Evolutionary conservation across 2,113 vertebrate genomes (phyloP), one percentile per base, ranked within the genome.

Genomic region (Isichthys henryi): DNA sequence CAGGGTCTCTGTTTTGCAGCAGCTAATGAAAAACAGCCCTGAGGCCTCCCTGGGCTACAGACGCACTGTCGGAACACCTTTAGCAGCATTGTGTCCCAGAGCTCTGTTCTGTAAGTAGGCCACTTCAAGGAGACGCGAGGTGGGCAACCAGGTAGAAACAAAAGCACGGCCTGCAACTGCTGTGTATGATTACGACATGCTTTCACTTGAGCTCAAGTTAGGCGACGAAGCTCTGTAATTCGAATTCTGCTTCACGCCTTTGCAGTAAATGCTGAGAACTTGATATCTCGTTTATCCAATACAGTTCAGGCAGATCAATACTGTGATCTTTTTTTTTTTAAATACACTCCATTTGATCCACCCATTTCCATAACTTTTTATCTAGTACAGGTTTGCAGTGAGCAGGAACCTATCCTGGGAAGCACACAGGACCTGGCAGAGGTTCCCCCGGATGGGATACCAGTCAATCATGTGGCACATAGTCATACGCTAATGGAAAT

Each of bases 101-200:
- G 95, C 96, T 0, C 96, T 95, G 0, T 0, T 96, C 46, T 96
- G 92, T 96, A 83, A 89, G 86, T 89, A 91, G 89, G 88, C 52
- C 82, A 89, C 86, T 90, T 91, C 35, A 90, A 91, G 89, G 45
- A 39, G 56, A 90, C 31, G 50, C 66, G 27, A 70, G 62, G 62
- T 89, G 17, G 23, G 19, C n/a, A 90, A 7, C 39, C 19, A 86
- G 31, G 45, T 43, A 89, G 35, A 88, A 83, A 82, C 50, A 21
- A 8, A 84, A 50, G 90, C 74, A 82, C 31, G 89, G 90, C 88
- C 35, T 77, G 27, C 11, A 86, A 88, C 49, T 49, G 77, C 17
- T 50, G 19, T 88, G 80, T 35, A 74, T 43, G 58, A 39, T 10
- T 56, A 87, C 49, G n/a, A 84, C 48, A 23, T 70, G 58, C 9